Conservation (phyloP, 2,888 invertebrate species). For the Orthonevra nobilis region DNA sequence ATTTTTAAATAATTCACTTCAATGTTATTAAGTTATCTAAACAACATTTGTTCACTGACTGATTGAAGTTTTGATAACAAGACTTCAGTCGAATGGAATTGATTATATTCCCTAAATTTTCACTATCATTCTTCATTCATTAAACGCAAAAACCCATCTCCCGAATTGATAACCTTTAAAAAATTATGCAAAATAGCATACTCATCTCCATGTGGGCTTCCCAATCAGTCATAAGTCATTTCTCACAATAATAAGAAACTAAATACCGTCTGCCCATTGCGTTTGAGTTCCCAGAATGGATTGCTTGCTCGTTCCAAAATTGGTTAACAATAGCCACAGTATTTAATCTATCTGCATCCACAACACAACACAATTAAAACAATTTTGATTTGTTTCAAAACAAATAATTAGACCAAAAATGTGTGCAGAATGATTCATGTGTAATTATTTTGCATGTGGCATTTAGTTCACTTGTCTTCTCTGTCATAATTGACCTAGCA, state of each 20-base stretch:
- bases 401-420: background rate
- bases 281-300: conserved; percentile 17
- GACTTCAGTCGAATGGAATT: no score
- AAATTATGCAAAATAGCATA: background rate
- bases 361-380: background rate
- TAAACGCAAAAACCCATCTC: no score
- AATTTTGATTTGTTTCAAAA: conserved; percentile 3
- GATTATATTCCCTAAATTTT: no score
- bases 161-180: background rate
- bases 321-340: conserved; percentile 33
- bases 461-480: conserved; percentile 53
- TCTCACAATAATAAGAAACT: background rate
- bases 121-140: no score
- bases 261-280: background rate
- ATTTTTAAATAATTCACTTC: no score
- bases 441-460: conserved; percentile 28
- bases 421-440: conserved; percentile 24
- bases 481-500: conserved; percentile 3
- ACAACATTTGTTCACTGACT: no score
- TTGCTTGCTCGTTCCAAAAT: conserved; percentile 36
- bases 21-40: no score
- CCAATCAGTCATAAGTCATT: background rate
- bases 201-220: conserved; percentile 7
- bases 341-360: conserved; percentile 1
- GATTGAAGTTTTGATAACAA: no score